Conservation (phyloP, 1,140 invertebrate species). For the Phenacoccus solenopsis region DNA sequence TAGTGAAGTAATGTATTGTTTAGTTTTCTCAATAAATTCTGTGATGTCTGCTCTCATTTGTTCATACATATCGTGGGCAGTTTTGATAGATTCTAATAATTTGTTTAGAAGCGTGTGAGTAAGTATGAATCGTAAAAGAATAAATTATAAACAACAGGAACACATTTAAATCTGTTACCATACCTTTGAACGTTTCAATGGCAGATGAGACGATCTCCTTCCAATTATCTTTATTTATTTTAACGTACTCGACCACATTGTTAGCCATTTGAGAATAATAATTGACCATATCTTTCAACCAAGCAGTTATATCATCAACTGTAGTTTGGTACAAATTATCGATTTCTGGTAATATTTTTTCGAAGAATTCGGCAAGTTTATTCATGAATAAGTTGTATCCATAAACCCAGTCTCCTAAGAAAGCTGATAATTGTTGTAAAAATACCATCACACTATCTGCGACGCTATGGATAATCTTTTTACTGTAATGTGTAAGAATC, state of each 20-base stretch:
- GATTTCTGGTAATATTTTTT: not conserved
- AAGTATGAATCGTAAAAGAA: too few relatives aligned
- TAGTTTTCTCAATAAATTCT: not conserved
- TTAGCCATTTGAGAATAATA: not conserved
- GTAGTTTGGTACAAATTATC: not conserved
- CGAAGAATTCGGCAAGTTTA: not conserved
- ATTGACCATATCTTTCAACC: not conserved
- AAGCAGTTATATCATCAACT: not conserved
- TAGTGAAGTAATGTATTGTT: not conserved
- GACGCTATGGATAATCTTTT: not conserved
- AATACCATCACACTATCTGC: not conserved
- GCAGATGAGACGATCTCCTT: not conserved
- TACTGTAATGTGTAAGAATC: not conserved
- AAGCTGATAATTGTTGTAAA: not conserved
- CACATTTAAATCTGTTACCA: too few relatives aligned
- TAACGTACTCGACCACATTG: not conserved
- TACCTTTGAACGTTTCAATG: not conserved
- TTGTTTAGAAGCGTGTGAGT: too few relatives aligned
- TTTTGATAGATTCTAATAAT: not conserved
- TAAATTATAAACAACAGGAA: too few relatives aligned
- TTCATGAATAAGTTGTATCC: not conserved
- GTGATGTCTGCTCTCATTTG: not conserved
- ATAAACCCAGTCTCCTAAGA: conserved; percentile 3
- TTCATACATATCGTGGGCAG: not conserved
- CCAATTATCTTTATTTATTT: not conserved